A percentile compares a stretch with the other conserved stretches of the same genome.
Conservation (phyloP, 2,113 vertebrate species). For the Aviceda subcristata region DNA sequence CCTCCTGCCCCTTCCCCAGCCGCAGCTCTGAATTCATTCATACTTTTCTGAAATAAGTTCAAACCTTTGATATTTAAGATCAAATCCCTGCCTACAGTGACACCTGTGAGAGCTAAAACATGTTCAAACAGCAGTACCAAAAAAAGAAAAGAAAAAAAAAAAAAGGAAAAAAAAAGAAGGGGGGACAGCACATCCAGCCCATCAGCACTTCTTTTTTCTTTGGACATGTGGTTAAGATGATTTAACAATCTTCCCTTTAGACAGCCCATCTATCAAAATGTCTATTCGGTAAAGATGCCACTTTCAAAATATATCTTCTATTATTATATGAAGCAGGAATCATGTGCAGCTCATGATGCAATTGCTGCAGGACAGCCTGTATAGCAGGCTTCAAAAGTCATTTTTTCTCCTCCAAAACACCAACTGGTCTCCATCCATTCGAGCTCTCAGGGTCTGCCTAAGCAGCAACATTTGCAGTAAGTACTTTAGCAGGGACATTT, state of each 20-base stretch:
- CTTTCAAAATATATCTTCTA: neutral
- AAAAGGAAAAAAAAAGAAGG: no score
- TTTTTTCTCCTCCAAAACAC: neutral
- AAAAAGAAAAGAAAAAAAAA: accelerated
- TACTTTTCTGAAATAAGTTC: neutral
- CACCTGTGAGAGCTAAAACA: neutral
- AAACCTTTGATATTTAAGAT: neutral
- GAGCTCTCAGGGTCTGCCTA: neutral
- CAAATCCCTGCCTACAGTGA: neutral
- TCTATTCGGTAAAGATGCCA: neutral
- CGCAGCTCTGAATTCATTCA: neutral
- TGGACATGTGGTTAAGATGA: neutral
- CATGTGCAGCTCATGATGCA: neutral
- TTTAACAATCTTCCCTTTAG: neutral
- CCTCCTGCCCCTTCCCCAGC: neutral
- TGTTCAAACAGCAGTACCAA: neutral
- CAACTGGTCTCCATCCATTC: neutral
- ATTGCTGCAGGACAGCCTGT: neutral
- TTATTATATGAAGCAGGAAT: neutral
- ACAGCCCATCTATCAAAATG: neutral
- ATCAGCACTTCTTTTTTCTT: neutral
- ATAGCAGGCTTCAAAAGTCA: neutral
- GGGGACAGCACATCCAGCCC: no score
- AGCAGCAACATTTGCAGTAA: neutral
- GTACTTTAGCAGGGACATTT: neutral